Evolutionary conservation across 2,888 invertebrate species (phyloP), one percentile per base, ranked within the genome.

Genomic region (Plemyria rubiginata): DNA sequence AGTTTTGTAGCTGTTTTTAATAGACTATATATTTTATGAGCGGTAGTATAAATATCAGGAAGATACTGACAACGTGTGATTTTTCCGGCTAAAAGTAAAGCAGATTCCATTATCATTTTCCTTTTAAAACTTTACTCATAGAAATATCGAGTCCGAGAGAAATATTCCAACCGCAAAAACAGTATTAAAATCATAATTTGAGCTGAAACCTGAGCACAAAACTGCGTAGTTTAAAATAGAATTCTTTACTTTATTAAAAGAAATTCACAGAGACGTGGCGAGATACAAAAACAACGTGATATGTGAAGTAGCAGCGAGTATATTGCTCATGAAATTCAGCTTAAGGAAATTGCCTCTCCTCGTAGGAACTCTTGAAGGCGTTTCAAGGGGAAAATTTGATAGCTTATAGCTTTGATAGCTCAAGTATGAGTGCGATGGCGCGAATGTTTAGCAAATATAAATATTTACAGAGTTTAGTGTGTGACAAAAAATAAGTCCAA

Each of bases 281-380:
- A 63, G 62, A 62, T 66, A 66, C 75, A 74, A 71, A 82, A 84
- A 87, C 85, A 83, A 86, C 85, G 84, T 85, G 81, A 85, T 82
- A 83, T 82, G 82, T 81, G 82, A 80, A 86, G 80, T 76, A 79
- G 70, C 54, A 55, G 56, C 56, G 64, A 65, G 84, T 87, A 87
- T 86, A 86, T 85, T 78, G 86, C 84, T 88, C 87, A 86, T 90
- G 88, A 90, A 92, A 90, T 85, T 88, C 81, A 84, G 86, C 87
- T 91, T 88, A 88, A 84, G 90, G 86, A 90, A 90, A 92, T 91
- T 92, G 90, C 88, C 84, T 83, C 81, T 81, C 76, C 75, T 80
- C 78, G 73, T 75, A 82, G 82, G 81, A 86, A 84, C 83, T 82
- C 83, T 85, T 82, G 80, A 82, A 81, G 75, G 76, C 79, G 80